Conservation (phyloP, 1,140 invertebrate genomes). For the Sycophila sp. region DNA sequence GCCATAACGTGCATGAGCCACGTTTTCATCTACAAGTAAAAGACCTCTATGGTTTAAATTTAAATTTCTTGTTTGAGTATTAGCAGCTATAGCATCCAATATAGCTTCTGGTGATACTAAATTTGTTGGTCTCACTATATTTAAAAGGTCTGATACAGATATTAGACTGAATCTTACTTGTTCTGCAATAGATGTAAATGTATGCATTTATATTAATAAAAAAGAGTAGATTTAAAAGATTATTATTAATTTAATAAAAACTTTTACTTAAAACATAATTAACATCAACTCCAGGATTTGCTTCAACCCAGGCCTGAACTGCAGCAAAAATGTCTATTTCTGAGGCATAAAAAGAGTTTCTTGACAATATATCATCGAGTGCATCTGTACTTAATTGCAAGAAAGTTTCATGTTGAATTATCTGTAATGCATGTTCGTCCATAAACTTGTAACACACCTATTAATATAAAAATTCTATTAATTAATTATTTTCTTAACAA, state of each 20-base stretch:
- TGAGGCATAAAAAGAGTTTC: conserved; percentile 95
- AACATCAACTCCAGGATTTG: conserved; percentile 76
- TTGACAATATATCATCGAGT: conserved; percentile 83
- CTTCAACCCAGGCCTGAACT: conserved; percentile 85
- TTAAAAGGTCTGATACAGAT: conserved; percentile 85
- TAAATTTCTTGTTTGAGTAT: conserved; percentile 79
- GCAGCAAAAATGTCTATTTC: conserved; percentile 96
- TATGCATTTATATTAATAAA: too few relatives aligned
- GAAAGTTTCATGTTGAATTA: conserved; percentile 88
- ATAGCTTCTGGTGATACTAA: conserved; percentile 90
- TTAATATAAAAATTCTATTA: conserved; percentile 44
- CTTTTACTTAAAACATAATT: conserved; percentile 61
- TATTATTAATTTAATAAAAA: conserved; percentile 20
- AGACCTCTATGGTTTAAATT: conserved; percentile 85
- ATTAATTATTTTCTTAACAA: conserved; percentile 4
- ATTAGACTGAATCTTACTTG: conserved; percentile 88
- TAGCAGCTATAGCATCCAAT: conserved; percentile 91
- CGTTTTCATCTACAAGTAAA: conserved; percentile 88
- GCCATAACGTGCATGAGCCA: conserved; percentile 81
- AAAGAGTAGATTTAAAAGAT: not conserved
- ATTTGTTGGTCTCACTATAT: conserved; percentile 84
- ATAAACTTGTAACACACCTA: conserved; percentile 83
- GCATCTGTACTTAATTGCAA: conserved; percentile 82
- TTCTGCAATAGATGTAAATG: conserved; percentile 52
- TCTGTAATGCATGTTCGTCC: conserved; percentile 86